These are phyloP conservation scores for Bos indicus DNA, from an alignment of 2,113 vertebrate genomes.

Conservation along the genomic window DNA sequence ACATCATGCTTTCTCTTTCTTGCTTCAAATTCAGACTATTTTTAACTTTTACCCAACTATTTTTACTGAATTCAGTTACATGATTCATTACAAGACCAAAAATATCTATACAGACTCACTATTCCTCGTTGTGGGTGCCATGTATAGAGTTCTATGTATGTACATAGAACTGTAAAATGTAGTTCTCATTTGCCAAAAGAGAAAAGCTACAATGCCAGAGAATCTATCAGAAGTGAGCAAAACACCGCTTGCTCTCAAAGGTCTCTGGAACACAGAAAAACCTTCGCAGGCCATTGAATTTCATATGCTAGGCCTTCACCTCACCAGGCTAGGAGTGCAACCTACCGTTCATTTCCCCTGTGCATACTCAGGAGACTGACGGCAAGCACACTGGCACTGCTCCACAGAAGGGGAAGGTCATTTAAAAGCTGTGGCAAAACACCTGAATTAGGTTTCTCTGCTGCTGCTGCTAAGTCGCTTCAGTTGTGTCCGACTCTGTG, in stretches of 20 bases:
- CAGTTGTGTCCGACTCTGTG: too few relatives aligned
- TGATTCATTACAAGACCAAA: constrained; percentile 64
- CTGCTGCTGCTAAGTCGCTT: too few relatives aligned
- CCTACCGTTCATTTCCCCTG: not conserved
- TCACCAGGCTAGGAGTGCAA: not conserved
- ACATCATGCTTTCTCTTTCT: constrained; percentile 3
- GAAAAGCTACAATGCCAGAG: not conserved
- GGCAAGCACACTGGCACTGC: not conserved
- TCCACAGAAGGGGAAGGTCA: not conserved
- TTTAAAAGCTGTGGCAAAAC: not conserved
- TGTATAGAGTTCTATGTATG: not conserved
- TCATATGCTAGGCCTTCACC: not conserved
- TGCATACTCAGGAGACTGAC: not conserved
- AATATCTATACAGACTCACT: constrained; percentile 45
- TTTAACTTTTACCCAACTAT: constrained; percentile 31
- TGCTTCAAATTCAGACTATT: constrained; percentile 37
- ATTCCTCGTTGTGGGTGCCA: constrained; percentile 30
- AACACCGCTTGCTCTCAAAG: not conserved
- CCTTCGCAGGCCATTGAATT: not conserved
- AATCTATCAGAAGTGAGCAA: constrained; percentile 16
- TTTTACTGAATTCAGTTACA: constrained; percentile 48
- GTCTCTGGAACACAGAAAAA: not conserved
- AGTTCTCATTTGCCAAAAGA: constrained; percentile 15
- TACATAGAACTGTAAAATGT: not conserved
- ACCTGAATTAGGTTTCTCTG: not conserved